phyloP scores from a whole-genome alignment of 2,888 invertebrate genomes.

The Erebia aethiops region DNA sequence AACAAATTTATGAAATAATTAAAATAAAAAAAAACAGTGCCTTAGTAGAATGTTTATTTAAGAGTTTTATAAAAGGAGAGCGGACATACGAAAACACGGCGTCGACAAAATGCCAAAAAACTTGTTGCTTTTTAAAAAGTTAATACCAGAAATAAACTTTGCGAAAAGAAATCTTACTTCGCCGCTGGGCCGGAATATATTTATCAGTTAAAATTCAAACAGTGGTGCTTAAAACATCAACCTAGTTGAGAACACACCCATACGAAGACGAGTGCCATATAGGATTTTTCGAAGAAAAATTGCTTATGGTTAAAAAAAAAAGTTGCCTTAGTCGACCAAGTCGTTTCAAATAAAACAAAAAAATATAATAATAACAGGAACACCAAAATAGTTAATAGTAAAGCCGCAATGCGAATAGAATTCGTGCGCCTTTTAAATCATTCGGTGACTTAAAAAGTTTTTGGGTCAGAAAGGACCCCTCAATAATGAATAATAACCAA shows the following conservation, averaged over 20 bases:
- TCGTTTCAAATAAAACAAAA: constrained; percentile 54
- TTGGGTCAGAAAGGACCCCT: constrained; percentile 43
- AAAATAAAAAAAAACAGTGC: constrained; percentile 69
- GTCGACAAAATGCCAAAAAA: constrained; percentile 82
- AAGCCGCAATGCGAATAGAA: constrained; percentile 73
- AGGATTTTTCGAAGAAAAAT: constrained; percentile 61
- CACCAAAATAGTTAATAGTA: constrained; percentile 58
- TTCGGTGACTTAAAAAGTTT: constrained; percentile 63
- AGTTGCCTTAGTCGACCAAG: constrained; percentile 78
- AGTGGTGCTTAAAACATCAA: constrained; percentile 63
- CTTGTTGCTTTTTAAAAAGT: constrained; percentile 76
- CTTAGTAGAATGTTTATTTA: constrained; percentile 71
- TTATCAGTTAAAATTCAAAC: constrained; percentile 67
- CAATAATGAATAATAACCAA: constrained; percentile 74
- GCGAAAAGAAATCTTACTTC: constrained; percentile 77
- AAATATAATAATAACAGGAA: constrained; percentile 28
- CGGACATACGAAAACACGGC: constrained; percentile 66
- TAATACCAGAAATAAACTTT: constrained; percentile 78
- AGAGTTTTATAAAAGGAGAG: constrained; percentile 54
- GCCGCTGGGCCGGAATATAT: constrained; percentile 72
- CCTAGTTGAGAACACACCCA: constrained; percentile 61
- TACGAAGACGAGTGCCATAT: constrained; percentile 61
- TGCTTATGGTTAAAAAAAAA: constrained; percentile 61
- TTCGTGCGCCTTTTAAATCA: constrained; percentile 59
- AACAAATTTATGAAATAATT: constrained; percentile 42